A percentile compares a stretch with the other conserved stretches of the same genome.
Evolutionary conservation across 2,888 invertebrate species (phyloP).

Genomic region (Priocnemis perturbator): DNA sequence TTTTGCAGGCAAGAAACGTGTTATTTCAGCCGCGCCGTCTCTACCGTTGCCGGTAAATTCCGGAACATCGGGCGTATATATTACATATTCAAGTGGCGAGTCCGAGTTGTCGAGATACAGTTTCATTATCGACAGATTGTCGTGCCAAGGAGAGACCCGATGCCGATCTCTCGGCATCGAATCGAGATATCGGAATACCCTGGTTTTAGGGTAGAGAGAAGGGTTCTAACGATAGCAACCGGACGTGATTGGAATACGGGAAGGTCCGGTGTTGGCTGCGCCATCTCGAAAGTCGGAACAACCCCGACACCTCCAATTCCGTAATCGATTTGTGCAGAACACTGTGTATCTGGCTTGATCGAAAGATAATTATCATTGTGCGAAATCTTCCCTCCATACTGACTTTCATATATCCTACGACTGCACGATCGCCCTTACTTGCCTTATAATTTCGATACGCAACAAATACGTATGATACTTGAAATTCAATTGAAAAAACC

Average conservation of each 20-base stretch:
- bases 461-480: too few species aligned
- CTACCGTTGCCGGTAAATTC: not conserved
- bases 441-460: too few species aligned
- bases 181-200: conserved; percentile 20
- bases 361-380: not conserved
- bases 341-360: not conserved
- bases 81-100: conserved; percentile 4
- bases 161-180: conserved; percentile 11
- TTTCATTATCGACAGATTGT: conserved; percentile 16
- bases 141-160: not conserved
- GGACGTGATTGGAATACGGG: conserved; percentile 64
- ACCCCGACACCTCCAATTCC: conserved; percentile 23
- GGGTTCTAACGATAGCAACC: conserved; percentile 61
- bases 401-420: not conserved
- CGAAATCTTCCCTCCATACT: too few species aligned
- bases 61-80: not conserved
- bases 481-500: too few species aligned
- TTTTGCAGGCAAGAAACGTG: too few species aligned
- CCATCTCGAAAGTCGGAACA: conserved; percentile 35
- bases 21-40: too few species aligned
- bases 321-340: conserved; percentile 35
- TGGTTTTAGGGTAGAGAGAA: conserved; percentile 40
- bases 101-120: not conserved
- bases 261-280: conserved; percentile 37
- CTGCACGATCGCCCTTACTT: too few species aligned